phyloP scores from a whole-genome alignment of 2,797 vertebrate genomes.

The Hydrolagus colliei region DNA sequence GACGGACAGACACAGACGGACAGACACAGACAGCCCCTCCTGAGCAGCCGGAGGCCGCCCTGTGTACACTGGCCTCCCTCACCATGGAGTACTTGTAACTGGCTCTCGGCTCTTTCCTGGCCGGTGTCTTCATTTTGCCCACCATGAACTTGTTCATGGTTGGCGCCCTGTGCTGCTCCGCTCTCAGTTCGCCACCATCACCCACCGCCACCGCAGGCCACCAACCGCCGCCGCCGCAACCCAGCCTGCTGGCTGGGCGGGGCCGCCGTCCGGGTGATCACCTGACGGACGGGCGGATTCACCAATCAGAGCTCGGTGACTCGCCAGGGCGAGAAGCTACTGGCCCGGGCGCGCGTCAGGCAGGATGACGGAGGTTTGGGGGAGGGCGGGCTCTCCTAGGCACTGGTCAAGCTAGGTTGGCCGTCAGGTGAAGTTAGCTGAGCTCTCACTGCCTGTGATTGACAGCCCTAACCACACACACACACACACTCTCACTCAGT shows the following conservation, averaged over 20 bases:
- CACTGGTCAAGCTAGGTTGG: too few relatives aligned
- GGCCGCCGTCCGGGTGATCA: too few relatives aligned
- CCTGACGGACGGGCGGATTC: background rate
- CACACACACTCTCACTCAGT: background rate
- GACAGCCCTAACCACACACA: background rate
- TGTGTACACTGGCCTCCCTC: background rate
- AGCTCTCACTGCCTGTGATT: background rate
- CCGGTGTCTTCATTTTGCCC: constrained; percentile 10
- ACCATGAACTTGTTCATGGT: background rate
- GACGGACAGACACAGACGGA: too few relatives aligned
- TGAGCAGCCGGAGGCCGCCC: too few relatives aligned
- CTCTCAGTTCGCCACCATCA: background rate
- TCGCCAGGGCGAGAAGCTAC: too few relatives aligned
- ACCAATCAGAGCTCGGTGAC: background rate
- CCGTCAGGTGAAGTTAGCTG: too few relatives aligned
- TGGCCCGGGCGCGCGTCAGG: too few relatives aligned
- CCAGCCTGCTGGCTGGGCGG: background rate
- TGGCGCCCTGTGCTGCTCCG: background rate
- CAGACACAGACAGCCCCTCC: too few relatives aligned
- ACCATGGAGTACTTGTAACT: constrained; percentile 23
- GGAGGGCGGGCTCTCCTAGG: too few relatives aligned
- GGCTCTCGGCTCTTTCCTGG: background rate
- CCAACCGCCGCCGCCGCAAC: background rate
- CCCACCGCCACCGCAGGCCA: background rate
- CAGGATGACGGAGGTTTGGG: too few relatives aligned